phyloP scores from a whole-genome alignment of 2,797 vertebrate genomes.

The Sparus aurata region DNA sequence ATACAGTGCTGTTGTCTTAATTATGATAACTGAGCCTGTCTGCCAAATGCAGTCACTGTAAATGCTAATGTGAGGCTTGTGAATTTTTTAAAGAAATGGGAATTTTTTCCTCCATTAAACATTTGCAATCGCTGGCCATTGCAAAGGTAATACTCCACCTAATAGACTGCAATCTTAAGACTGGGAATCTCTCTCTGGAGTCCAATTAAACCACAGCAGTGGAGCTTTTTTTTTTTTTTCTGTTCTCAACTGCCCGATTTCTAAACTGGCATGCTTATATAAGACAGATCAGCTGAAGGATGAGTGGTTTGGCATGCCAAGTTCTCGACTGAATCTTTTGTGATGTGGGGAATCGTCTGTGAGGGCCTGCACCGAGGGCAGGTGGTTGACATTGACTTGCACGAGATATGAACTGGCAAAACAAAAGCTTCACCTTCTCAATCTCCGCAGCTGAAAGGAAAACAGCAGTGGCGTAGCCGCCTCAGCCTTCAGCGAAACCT shows the following conservation, averaged over 20 bases:
- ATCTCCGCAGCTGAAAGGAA: constrained; percentile 26
- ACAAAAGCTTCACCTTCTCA: constrained; percentile 55
- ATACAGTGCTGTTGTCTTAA: constrained; percentile 37
- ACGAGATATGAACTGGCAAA: constrained; percentile 67
- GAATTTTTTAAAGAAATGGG: constrained; percentile 6
- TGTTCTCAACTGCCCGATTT: constrained; percentile 11
- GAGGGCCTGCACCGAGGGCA: constrained; percentile 27
- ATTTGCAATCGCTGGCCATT: constrained; percentile 3
- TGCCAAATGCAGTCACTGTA: constrained; percentile 37
- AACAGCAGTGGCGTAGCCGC: constrained; percentile 47
- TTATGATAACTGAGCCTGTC: constrained; percentile 35
- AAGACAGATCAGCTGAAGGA: constrained; percentile 36
- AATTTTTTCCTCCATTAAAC: constrained; percentile 28
- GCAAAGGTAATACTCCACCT: constrained; percentile 11
- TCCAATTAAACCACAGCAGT: constrained; percentile 37
- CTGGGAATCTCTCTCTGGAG: constrained; percentile 29
- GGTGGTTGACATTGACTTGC: constrained; percentile 63
- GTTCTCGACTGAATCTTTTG: constrained; percentile 30
- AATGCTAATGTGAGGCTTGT: constrained; percentile 22
- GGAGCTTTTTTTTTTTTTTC: too few species aligned
- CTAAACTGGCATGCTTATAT: constrained; percentile 30
- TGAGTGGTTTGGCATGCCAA: constrained; percentile 32
- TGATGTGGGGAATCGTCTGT: constrained; percentile 53
- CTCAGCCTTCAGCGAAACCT: constrained; percentile 52
- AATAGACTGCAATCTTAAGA: constrained; percentile 26